These are phyloP conservation scores for Ondatra zibethicus DNA, from an alignment of 2,113 vertebrate genomes.

Conservation along the genomic window DNA sequence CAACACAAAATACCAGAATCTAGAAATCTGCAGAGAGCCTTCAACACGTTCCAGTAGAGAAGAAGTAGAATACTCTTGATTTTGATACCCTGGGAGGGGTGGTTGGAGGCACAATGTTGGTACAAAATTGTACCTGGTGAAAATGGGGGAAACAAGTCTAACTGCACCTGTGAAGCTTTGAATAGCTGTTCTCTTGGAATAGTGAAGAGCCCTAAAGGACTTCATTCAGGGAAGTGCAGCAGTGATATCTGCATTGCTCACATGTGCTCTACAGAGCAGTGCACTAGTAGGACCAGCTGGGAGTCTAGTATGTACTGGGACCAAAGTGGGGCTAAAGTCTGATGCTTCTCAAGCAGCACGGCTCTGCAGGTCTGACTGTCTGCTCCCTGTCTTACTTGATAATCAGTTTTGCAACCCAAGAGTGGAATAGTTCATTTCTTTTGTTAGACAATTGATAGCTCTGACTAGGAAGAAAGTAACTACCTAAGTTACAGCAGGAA, in stretches of 20 bases:
- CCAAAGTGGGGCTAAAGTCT: fast-evolving
- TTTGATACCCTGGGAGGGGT: too few relatives aligned
- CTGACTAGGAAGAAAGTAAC: not conserved
- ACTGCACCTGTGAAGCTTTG: not conserved
- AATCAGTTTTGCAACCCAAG: not conserved
- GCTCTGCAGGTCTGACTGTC: not conserved
- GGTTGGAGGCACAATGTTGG: not conserved
- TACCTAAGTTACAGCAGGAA: not conserved
- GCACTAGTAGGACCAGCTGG: not conserved
- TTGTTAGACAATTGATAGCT: not conserved
- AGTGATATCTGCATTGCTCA: not conserved
- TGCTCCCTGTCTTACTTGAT: not conserved
- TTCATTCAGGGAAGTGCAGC: not conserved
- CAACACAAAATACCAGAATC: not conserved
- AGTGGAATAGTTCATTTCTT: not conserved
- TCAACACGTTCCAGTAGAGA: not conserved
- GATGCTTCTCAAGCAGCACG: fast-evolving
- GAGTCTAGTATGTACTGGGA: not conserved
- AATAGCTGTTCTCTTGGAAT: not conserved
- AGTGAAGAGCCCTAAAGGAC: not conserved
- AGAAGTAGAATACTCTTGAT: not conserved
- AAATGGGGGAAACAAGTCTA: not conserved
- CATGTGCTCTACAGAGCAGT: not conserved
- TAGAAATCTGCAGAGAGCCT: not conserved
- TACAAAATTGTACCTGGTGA: not conserved